These are phyloP conservation scores for Gyps fulvus DNA, from an alignment of 2,113 vertebrate genomes.

Conservation along the genomic window DNA sequence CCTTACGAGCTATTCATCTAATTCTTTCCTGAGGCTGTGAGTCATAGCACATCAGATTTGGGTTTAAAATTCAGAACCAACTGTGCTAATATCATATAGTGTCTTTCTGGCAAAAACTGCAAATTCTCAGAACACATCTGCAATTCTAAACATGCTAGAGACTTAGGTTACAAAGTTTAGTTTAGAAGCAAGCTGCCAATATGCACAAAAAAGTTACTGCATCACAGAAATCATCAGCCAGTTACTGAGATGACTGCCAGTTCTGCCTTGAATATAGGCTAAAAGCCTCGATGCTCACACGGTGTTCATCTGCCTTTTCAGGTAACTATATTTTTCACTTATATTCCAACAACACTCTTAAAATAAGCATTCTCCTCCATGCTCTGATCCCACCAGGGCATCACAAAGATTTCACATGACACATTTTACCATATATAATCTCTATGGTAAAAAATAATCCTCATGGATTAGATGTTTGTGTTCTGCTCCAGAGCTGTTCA, in stretches of 20 bases:
- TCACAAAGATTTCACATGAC: neutral
- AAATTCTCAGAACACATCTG: conserved; percentile 62
- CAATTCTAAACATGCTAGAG: conserved; percentile 47
- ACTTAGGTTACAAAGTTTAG: conserved; percentile 24
- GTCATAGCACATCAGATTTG: conserved; percentile 58
- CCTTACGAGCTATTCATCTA: conserved; percentile 56
- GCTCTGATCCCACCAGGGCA: neutral
- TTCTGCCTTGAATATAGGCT: neutral
- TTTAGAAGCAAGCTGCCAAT: neutral
- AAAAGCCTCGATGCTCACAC: neutral
- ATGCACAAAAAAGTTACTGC: neutral
- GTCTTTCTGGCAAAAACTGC: conserved; percentile 60
- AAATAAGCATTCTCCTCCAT: neutral
- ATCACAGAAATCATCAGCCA: neutral
- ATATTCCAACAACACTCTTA: neutral
- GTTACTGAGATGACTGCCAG: neutral
- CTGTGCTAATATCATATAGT: conserved; percentile 62
- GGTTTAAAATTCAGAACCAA: conserved; percentile 68
- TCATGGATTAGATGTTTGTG: neutral
- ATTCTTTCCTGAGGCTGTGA: conserved; percentile 61
- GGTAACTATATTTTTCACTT: neutral
- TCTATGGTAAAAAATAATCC: neutral
- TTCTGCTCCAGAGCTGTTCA: neutral
- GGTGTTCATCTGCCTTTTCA: neutral
- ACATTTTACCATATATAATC: neutral